These are phyloP conservation scores for Apomyelois bistriatella DNA, from an alignment of 2,888 invertebrate genomes.

Conservation along the genomic window DNA sequence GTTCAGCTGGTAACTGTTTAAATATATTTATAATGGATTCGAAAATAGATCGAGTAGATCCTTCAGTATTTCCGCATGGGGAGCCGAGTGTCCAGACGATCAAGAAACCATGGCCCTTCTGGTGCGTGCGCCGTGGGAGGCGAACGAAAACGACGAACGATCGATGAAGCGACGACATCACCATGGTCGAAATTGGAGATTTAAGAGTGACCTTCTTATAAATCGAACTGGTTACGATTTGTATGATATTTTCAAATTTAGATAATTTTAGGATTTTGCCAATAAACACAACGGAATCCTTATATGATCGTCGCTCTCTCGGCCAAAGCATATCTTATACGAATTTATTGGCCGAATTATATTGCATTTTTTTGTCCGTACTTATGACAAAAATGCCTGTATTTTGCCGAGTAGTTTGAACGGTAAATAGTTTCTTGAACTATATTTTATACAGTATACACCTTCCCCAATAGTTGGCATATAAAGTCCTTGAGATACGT, in stretches of 20 bases:
- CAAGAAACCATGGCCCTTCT: conserved; percentile 14
- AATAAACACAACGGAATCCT: too few relatives aligned
- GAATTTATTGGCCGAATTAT: too few relatives aligned
- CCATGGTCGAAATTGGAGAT: conserved; percentile 21
- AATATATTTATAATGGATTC: conserved; percentile 16
- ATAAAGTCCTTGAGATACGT: too few relatives aligned
- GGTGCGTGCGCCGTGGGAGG: conserved; percentile 2
- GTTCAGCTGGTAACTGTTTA: too few relatives aligned
- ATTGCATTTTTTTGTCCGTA: too few relatives aligned
- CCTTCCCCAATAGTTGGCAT: too few relatives aligned
- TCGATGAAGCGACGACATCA: conserved; percentile 22
- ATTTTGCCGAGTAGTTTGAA: too few relatives aligned
- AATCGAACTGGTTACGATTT: neutral
- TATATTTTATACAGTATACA: too few relatives aligned
- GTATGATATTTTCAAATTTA: neutral
- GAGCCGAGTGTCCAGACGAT: conserved; percentile 27
- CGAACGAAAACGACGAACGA: neutral
- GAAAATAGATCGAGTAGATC: conserved; percentile 50
- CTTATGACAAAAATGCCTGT: too few relatives aligned
- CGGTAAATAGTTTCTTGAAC: too few relatives aligned
- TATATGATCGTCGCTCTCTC: neutral
- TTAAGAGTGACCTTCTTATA: conserved; percentile 2
- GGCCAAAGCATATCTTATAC: too few relatives aligned
- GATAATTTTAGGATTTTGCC: too few relatives aligned
- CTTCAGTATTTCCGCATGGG: conserved; percentile 50